phyloP scores from a whole-genome alignment of 2,888 invertebrate genomes.

The Idaea biselata region DNA sequence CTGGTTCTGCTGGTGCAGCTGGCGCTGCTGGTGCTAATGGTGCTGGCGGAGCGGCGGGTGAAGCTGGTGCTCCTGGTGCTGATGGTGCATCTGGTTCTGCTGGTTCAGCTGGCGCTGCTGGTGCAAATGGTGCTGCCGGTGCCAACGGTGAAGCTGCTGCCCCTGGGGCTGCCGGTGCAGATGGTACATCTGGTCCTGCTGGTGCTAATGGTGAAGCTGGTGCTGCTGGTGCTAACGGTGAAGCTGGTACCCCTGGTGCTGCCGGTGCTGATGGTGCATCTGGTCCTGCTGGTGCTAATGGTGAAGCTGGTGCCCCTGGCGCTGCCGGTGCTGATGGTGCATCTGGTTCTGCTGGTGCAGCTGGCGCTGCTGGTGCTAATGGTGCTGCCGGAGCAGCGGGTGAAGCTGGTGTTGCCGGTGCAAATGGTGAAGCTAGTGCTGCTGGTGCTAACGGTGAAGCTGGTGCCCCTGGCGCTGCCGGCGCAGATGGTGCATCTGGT shows the following conservation, averaged over 20 bases:
- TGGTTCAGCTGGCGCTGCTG: conserved; percentile 1
- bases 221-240: conserved; percentile 7
- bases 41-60: not conserved
- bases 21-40: conserved; percentile 3
- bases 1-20: not conserved
- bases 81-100: conserved; percentile 6
- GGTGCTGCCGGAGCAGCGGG: not conserved
- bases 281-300: conserved; percentile 7
- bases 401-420: conserved; percentile 1
- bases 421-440: conserved; percentile 4
- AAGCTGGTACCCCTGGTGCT: conserved; percentile 4
- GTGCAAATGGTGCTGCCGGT: conserved; percentile 2
- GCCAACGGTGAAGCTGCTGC: conserved; percentile 9
- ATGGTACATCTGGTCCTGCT: conserved; percentile 1
- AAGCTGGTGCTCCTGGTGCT: conserved; percentile 4
- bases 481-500: conserved; percentile 3
- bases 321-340: conserved; percentile 5
- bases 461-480: conserved; percentile 6
- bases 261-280: conserved; percentile 5
- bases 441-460: not conserved
- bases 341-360: conserved; percentile 3
- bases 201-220: conserved; percentile 21
- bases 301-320: conserved; percentile 6
- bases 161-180: conserved; percentile 2
- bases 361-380: conserved; percentile 7